These are phyloP conservation scores for Tretioscincus oriximinensis DNA, from an alignment of 2,113 vertebrate genomes.

Conservation along the genomic window DNA sequence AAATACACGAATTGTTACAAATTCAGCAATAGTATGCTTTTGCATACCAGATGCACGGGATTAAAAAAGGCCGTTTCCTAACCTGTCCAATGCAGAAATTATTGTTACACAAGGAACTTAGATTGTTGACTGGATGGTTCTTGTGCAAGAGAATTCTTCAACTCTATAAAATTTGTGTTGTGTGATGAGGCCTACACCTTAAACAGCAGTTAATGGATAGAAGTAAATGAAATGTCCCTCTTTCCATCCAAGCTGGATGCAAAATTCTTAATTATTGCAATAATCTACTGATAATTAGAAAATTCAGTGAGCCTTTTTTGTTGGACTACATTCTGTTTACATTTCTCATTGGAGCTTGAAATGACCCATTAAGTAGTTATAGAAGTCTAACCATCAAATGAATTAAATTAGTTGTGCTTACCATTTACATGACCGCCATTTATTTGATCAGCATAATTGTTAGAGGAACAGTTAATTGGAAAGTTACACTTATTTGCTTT, in stretches of 20 bases:
- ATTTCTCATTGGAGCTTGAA: slow-evolving; percentile 43
- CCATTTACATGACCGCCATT: slow-evolving; percentile 64
- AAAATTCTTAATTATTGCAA: slow-evolving; percentile 18
- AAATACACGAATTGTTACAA: too few relatives aligned
- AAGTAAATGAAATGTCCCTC: background rate
- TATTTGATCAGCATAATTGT: slow-evolving; percentile 69
- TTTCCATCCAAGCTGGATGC: background rate
- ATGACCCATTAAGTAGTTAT: slow-evolving; percentile 62
- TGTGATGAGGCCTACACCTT: too few relatives aligned
- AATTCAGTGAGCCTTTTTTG: slow-evolving; percentile 14
- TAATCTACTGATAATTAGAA: slow-evolving; percentile 26
- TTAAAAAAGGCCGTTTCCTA: too few relatives aligned
- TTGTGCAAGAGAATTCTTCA: background rate
- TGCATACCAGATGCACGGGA: background rate
- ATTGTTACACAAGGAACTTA: too few relatives aligned
- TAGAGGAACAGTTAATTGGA: slow-evolving; percentile 65
- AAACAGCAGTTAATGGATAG: background rate
- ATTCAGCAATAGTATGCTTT: background rate
- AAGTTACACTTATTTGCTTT: slow-evolving; percentile 56
- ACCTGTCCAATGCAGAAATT: background rate
- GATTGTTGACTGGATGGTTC: background rate
- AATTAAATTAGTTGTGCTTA: slow-evolving; percentile 62
- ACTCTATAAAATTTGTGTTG: background rate
- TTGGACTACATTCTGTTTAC: slow-evolving; percentile 52
- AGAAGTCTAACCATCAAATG: slow-evolving; percentile 52